Conservation (phyloP, 2,888 invertebrate species). For the Phytoseiulus persimilis region DNA sequence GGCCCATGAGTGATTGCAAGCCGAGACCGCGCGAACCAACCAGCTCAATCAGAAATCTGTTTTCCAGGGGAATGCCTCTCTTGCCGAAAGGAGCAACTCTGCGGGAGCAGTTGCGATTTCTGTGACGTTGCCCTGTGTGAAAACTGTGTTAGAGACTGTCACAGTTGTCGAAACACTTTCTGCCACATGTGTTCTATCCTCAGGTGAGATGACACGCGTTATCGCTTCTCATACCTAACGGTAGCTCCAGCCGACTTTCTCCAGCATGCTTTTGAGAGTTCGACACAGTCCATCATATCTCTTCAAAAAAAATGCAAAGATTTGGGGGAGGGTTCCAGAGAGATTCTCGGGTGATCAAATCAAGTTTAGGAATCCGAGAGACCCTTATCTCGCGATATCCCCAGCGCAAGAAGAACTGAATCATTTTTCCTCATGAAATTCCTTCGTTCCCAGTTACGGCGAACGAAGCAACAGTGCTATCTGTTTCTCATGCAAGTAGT, state of each 20-base stretch:
- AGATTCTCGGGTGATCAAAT: too few species aligned
- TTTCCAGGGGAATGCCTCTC: slow-evolving; percentile 11
- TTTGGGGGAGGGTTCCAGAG: too few species aligned
- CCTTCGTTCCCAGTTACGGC: slow-evolving; percentile 6
- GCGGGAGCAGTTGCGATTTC: background rate
- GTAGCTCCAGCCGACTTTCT: background rate
- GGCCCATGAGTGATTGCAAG: background rate
- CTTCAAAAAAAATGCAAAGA: too few species aligned
- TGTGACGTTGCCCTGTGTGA: slow-evolving; percentile 12
- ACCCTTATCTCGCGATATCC: too few species aligned
- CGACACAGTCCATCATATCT: too few species aligned
- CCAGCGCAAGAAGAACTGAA: too few species aligned
- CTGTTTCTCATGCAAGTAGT: slow-evolving; percentile 23
- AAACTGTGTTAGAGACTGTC: background rate
- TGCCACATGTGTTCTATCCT: slow-evolving; percentile 29
- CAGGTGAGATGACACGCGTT: background rate
- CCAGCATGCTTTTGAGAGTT: too few species aligned
- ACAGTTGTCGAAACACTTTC: background rate
- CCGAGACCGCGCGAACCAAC: too few species aligned
- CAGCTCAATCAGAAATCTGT: too few species aligned
- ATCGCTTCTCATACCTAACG: background rate
- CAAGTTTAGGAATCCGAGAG: too few species aligned
- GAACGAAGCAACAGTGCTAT: background rate
- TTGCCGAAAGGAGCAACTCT: background rate
- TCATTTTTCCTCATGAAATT: too few species aligned